Base-by-base conservation (phyloP, 2,888 invertebrate species). In the Ormyrus rosae region DNA sequence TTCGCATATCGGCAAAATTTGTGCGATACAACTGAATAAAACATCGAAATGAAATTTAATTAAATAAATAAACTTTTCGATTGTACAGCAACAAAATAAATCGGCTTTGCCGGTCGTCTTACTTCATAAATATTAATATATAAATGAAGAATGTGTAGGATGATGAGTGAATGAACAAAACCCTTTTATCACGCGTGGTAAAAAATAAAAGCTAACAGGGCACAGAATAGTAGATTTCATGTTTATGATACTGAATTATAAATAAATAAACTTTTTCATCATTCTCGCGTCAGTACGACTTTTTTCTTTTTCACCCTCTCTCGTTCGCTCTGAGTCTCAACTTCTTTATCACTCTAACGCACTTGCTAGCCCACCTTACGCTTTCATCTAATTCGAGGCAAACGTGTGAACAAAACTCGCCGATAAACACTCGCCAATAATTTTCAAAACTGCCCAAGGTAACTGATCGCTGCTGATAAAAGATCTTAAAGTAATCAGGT, bases 271-370 rank as follows among this genome's bases (percentile, higher is more conserved):
- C 51, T 61, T 67, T 78, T 56, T 61, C 68, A 78, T 83, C 78
- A 74, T 74, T 81, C 78, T 82, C 79, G 77, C 81, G 51, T 80
- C 79, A 60, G 64, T 8, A 58, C 70, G 77, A 73, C 68, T 50
- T 34, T 51, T 56, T 63, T 46, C 50, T 51, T 78, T 63, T n/a
- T 56, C 58, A 61, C 55, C 51, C 9, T 53, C 56, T 71, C 58
- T 81, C 71, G 76, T 78, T 71, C 65, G 74, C 67, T 68, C 64
- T 48, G 9, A 34, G 61, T 74, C 75, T 68, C 45, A 19, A 55
- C 61, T 68, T 75, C 64, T 19, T 65, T 9, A 50, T 51, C 55
- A 51, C 67, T 10, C 56, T 51, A 13, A 46, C 48, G 55, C 55
- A 5, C 46, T 60, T 34, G 19, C 34, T 34, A 34, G 4, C 19